These are phyloP conservation scores for Alectoris magna DNA, from an alignment of 2,797 vertebrate species.

Conservation along the genomic window DNA sequence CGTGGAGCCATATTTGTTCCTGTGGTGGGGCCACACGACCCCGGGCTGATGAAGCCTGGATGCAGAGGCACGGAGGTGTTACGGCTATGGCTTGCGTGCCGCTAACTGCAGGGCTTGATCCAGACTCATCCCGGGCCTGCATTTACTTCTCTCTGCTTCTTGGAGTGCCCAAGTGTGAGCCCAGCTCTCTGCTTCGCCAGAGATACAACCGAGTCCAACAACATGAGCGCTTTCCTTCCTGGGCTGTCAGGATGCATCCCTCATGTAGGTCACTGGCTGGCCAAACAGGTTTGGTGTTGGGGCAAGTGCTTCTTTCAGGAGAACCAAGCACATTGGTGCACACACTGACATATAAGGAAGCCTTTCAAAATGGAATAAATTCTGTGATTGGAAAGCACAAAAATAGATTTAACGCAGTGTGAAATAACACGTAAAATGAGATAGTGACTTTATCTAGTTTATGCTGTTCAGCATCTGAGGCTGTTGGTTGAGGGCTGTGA, in stretches of 20 bases:
- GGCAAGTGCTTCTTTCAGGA: background rate
- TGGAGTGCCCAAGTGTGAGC: background rate
- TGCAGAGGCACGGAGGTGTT: rapidly evolving
- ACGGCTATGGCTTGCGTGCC: rapidly evolving
- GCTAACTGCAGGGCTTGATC: too few relatives aligned
- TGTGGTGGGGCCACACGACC: rapidly evolving
- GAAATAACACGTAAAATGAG: background rate
- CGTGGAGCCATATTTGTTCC: too few relatives aligned
- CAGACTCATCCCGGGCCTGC: too few relatives aligned
- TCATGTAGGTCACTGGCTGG: background rate
- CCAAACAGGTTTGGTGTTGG: background rate
- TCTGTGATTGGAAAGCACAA: background rate
- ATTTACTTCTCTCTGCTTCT: background rate
- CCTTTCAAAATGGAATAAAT: background rate
- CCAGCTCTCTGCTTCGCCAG: background rate
- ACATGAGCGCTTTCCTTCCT: rapidly evolving
- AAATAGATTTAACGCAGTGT: background rate
- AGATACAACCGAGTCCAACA: rapidly evolving
- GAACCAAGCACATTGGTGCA: background rate
- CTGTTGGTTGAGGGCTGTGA: background rate
- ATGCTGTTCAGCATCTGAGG: background rate
- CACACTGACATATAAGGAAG: background rate
- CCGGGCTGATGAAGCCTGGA: too few relatives aligned
- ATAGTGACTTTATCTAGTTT: rapidly evolving
- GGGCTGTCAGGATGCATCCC: background rate